These are phyloP conservation scores for Hirundichthys speculiger DNA, from an alignment of 2,113 vertebrate species.

Conservation along the genomic window DNA sequence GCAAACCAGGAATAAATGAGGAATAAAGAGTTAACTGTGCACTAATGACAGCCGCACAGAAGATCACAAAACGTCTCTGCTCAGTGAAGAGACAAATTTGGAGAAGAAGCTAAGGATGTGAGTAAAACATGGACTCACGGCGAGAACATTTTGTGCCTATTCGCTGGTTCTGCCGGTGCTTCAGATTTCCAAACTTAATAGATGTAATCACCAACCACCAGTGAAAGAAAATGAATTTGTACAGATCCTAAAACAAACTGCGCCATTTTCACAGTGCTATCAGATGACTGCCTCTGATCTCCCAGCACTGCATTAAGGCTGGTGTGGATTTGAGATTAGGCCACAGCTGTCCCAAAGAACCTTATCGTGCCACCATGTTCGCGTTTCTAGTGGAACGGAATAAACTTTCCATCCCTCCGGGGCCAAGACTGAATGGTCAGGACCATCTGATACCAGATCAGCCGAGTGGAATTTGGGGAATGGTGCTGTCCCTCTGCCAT, in stretches of 20 bases:
- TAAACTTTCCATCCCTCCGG: slow-evolving; percentile 71
- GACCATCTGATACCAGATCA: slow-evolving; percentile 78
- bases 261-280: slow-evolving; percentile 77
- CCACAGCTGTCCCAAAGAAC: slow-evolving; percentile 74
- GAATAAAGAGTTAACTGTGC: too few species aligned
- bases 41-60: too few species aligned
- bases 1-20: too few species aligned
- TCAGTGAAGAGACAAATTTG: too few species aligned
- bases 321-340: slow-evolving; percentile 73
- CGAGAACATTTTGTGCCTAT: too few species aligned
- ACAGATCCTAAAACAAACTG: slow-evolving; percentile 64
- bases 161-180: neutral
- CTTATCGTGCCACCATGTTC: slow-evolving; percentile 58
- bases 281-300: slow-evolving; percentile 61
- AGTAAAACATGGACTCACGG: neutral
- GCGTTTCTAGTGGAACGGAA: slow-evolving; percentile 69
- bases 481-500: slow-evolving; percentile 62
- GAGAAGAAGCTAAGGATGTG: too few species aligned
- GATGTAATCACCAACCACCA: slow-evolving; percentile 19
- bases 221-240: slow-evolving; percentile 51
- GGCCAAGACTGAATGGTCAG: slow-evolving; percentile 47
- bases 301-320: slow-evolving; percentile 54
- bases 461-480: slow-evolving; percentile 81
- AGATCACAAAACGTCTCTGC: too few species aligned
- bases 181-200: neutral